phyloP scores from a whole-genome alignment of 2,113 vertebrate genomes.

The Corapipo altera region DNA sequence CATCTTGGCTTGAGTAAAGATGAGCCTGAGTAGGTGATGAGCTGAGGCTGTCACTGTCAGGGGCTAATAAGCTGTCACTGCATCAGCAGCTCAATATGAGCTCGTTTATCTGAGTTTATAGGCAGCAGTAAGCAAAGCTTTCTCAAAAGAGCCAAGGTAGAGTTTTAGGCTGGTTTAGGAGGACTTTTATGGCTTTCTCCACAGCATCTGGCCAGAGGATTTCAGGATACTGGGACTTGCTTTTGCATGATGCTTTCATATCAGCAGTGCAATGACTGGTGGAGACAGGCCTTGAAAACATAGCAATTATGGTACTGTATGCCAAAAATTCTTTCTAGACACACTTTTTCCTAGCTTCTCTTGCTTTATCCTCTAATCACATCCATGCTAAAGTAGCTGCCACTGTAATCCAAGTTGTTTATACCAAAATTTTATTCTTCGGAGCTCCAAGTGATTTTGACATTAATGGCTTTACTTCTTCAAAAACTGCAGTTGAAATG shows the following conservation, averaged over 20 bases:
- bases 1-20: neutral
- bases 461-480: neutral
- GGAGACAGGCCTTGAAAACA: neutral
- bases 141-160: no score
- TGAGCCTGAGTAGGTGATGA: neutral
- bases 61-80: neutral
- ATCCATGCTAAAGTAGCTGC: neutral
- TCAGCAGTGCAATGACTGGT: neutral
- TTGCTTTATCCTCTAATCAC: neutral
- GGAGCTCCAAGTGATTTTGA: neutral
- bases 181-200: rapidly evolving
- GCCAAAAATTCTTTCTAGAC: neutral
- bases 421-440: neutral
- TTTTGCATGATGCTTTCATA: neutral
- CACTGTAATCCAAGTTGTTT: neutral
- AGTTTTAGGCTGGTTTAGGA: rapidly evolving
- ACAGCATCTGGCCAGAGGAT: rapidly evolving
- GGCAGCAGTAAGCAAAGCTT: neutral
- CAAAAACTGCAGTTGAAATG: neutral
- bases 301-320: neutral
- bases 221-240: neutral
- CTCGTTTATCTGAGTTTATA: neutral
- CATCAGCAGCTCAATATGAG: neutral
- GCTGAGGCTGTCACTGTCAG: neutral
- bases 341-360: neutral